phyloP scores from a whole-genome alignment of 2,888 invertebrate genomes.

The Mellilla xanthometata region DNA sequence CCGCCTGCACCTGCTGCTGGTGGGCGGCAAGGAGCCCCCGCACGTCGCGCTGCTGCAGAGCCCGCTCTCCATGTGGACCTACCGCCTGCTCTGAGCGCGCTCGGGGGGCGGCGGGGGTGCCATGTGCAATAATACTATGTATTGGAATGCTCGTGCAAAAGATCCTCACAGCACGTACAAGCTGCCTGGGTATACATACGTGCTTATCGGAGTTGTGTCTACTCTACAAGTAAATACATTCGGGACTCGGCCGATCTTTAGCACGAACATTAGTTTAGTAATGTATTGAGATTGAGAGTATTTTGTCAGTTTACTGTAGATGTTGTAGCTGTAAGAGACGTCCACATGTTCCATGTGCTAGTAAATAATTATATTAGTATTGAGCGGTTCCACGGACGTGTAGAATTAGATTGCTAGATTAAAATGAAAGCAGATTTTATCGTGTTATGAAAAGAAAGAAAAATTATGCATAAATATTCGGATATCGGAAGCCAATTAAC shows the following conservation, averaged over 20 bases:
- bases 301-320: constrained; percentile 14
- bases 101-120: too few species aligned
- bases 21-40: constrained; percentile 91
- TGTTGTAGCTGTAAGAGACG: constrained; percentile 8
- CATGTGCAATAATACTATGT: too few species aligned
- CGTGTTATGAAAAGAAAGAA: too few species aligned
- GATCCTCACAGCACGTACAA: too few species aligned
- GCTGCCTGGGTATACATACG: too few species aligned
- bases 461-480: not conserved
- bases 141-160: too few species aligned
- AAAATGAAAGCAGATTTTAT: too few species aligned
- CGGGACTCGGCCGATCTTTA: too few species aligned
- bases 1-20: constrained; percentile 69
- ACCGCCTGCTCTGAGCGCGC: constrained; percentile 76
- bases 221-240: too few species aligned
- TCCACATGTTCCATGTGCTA: constrained; percentile 9
- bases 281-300: not conserved
- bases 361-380: not conserved
- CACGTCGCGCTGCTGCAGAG: constrained; percentile 89
- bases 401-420: not conserved
- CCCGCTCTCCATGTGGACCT: constrained; percentile 91
- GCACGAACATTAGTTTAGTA: not conserved
- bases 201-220: too few species aligned
- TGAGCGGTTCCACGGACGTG: too few species aligned
- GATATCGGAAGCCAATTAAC: constrained; percentile 4